Evolutionary conservation across 2,797 vertebrate genomes (phyloP), one percentile per base, ranked within the genome.

Genomic region (Poecile montanus): DNA sequence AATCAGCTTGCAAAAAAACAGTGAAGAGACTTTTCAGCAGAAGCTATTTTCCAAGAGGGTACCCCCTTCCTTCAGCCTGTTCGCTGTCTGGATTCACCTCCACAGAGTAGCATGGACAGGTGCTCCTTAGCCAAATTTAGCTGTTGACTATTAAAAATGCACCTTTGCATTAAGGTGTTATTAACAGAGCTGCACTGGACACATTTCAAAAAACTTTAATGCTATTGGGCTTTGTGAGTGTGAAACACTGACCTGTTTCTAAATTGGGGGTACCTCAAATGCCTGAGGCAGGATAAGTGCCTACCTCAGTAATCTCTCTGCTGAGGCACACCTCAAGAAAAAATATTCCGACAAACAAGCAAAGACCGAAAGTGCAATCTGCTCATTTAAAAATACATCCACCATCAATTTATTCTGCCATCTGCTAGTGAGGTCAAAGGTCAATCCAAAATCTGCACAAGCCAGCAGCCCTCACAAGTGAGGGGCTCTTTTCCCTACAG

Each of bases 141-240:
- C 51, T 70, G 44, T 30, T 82, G 62, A 44, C 26, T 34, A 34
- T 10, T 23, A 29, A 66, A 93, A 82, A 76, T 2, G 6, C 17
- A 72, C 20, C 16, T 82, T 72, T 50, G 17, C 18, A 70, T 61
- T 84, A 63, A 50, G 42, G 38, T 40, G 57, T 16, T 77, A 20
- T 50, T 82, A 82, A 23, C 13, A 57, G 54, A 79, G 30, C 23
- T 76, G 44, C 18, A 27, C 27, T 44, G 60, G 44, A 73, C 51
- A 26, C 9, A 20, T 68, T 83, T 78, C 51, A 79, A 72, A 84
- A 40, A 50, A 25, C 21, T 66, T 12, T 3, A 22, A 44, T 19
- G 36, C 62, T 71, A 26, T 11, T 0, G 0, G 60, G 26, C 48
- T 85, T 67, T 71, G 32, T 21, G 13, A 38, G n/a, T 13, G 22